Evolutionary conservation across 2,888 invertebrate species (phyloP).

Genomic region (Polyommatus icarus): DNA sequence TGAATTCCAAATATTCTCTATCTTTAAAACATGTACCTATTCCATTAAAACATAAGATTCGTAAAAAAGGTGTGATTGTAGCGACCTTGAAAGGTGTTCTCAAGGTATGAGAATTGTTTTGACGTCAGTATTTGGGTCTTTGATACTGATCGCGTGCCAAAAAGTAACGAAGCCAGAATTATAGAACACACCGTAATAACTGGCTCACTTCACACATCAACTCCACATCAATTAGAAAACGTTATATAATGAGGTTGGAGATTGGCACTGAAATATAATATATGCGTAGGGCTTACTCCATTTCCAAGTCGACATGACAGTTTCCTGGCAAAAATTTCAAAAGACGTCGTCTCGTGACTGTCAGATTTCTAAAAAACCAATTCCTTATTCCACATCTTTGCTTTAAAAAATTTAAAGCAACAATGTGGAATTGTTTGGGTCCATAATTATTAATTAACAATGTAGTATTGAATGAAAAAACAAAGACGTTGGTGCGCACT

Average conservation of each 20-base stretch:
- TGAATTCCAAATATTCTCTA: neutral
- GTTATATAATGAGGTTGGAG: neutral
- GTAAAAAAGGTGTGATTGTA: neutral
- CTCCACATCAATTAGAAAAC: neutral
- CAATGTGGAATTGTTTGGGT: neutral
- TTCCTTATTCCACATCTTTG: neutral
- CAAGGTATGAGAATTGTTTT: conserved; percentile 19
- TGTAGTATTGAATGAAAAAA: neutral
- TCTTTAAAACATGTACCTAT: neutral
- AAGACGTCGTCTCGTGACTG: neutral
- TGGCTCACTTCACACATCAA: conserved; percentile 10
- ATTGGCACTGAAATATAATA: neutral
- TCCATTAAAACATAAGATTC: neutral
- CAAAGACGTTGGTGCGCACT: neutral
- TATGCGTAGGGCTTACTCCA: neutral
- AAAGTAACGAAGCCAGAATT: conserved; percentile 14
- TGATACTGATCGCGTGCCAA: conserved; percentile 17
- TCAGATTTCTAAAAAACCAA: neutral
- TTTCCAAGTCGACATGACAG: neutral
- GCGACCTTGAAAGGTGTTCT: conserved; percentile 18
- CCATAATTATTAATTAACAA: neutral
- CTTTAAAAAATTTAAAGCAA: neutral
- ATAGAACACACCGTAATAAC: neutral
- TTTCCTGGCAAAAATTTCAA: neutral
- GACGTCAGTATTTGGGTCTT: conserved; percentile 15